Percentiles rank a stretch among this genome's conserved stretches.
These are phyloP conservation scores for Ligdia adustata DNA, from an alignment of 2,888 invertebrate species.

Conservation along the genomic window DNA sequence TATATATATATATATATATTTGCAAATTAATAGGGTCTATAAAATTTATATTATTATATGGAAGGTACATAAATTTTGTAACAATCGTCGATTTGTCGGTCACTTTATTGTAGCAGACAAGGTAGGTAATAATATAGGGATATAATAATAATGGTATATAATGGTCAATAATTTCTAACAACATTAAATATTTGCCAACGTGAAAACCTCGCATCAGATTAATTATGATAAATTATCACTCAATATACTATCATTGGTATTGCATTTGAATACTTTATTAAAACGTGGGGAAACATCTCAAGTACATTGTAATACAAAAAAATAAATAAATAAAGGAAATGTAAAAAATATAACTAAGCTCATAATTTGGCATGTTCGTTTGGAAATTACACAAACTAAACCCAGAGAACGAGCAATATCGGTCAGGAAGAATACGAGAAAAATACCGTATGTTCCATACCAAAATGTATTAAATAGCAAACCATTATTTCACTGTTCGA, in stretches of 20 bases:
- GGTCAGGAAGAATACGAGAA: too few species aligned
- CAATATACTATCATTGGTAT: conserved; percentile 33
- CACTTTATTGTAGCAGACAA: neutral
- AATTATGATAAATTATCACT: conserved; percentile 38
- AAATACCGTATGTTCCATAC: too few species aligned
- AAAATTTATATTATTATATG: conserved; percentile 9
- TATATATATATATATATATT: neutral
- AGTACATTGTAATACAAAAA: too few species aligned
- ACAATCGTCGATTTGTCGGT: conserved; percentile 5
- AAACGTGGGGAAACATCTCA: too few species aligned
- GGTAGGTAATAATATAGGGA: neutral
- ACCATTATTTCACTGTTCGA: too few species aligned
- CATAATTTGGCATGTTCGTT: too few species aligned
- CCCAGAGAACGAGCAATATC: too few species aligned
- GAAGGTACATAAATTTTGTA: conserved; percentile 3
- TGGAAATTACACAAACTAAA: too few species aligned
- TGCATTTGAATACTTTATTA: conserved; percentile 35
- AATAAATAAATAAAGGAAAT: too few species aligned
- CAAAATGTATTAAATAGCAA: too few species aligned
- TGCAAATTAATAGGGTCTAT: conserved; percentile 21
- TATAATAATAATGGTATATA: neutral
- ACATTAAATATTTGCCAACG: conserved; percentile 25
- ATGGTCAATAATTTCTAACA: conserved; percentile 3
- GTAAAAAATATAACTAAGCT: too few species aligned
- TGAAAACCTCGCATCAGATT: conserved; percentile 50